Evolutionary conservation across 2,888 invertebrate genomes (phyloP).

Genomic region (Peribatodes rhomboidaria): DNA sequence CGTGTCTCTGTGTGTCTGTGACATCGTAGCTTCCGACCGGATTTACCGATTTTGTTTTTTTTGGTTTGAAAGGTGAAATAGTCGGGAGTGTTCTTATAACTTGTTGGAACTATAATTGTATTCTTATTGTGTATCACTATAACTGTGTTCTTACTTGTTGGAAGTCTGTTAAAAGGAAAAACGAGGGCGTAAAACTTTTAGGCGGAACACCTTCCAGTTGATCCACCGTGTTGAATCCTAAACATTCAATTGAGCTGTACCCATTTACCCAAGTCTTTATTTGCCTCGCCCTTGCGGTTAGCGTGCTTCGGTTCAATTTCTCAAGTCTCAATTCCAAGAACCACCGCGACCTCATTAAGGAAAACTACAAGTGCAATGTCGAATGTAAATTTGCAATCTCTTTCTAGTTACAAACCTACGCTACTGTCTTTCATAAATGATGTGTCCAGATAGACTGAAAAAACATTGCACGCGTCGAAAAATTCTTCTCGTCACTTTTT

Average conservation of each 20-base stretch:
- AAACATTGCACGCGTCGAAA: too few species aligned
- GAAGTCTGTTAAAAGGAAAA: neutral
- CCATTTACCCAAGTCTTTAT: neutral
- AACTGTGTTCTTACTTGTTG: too few species aligned
- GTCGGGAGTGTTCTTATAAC: too few species aligned
- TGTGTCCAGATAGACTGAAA: too few species aligned
- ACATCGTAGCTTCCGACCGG: too few species aligned
- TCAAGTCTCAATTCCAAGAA: constrained; percentile 9
- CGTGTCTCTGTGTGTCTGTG: too few species aligned
- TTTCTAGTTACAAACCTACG: constrained; percentile 1
- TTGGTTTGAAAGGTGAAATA: too few species aligned
- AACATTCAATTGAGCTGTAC: neutral
- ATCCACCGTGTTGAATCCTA: neutral
- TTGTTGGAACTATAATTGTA: too few species aligned
- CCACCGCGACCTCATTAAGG: neutral
- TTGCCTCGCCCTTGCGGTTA: constrained; percentile 2
- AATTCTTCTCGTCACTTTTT: too few species aligned
- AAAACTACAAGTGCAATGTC: constrained; percentile 16
- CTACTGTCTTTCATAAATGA: too few species aligned
- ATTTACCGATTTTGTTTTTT: too few species aligned
- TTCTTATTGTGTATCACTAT: too few species aligned
- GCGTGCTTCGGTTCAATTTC: constrained; percentile 6
- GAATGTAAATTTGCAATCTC: constrained; percentile 9
- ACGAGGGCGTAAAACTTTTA: neutral
- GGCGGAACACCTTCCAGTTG: neutral